Evolutionary conservation across 2,113 vertebrate genomes (phyloP).

Genomic region (Channa argus): DNA sequence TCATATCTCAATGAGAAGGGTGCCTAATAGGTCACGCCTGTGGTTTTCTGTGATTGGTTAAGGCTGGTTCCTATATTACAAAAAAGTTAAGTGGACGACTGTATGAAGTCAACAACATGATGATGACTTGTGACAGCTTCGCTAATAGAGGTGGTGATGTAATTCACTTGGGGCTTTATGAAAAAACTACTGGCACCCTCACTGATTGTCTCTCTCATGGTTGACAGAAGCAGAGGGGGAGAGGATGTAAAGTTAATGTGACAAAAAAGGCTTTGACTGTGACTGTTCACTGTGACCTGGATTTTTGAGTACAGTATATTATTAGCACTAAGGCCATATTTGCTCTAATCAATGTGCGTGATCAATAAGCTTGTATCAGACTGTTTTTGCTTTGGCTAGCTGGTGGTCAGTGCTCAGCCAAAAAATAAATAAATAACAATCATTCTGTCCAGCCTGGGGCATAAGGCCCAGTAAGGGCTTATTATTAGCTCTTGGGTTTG

Average conservation of each 20-base stretch:
- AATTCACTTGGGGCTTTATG: constrained; percentile 70
- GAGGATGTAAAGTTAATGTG: constrained; percentile 36
- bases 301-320: not conserved
- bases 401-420: constrained; percentile 46
- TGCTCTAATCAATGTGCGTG: constrained; percentile 59
- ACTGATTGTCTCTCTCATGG: constrained; percentile 62
- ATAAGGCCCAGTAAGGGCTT: constrained; percentile 31
- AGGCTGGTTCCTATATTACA: constrained; percentile 59
- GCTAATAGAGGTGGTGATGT: constrained; percentile 73
- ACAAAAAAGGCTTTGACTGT: constrained; percentile 48
- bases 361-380: constrained; percentile 69
- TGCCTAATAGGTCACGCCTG: constrained; percentile 29
- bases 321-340: constrained; percentile 10
- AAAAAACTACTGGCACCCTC: constrained; percentile 69
- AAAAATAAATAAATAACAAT: constrained; percentile 24
- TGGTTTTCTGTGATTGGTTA: constrained; percentile 37
- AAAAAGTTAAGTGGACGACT: constrained; percentile 50
- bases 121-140: constrained; percentile 62
- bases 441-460: constrained; percentile 36
- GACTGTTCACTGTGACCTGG: constrained; percentile 13
- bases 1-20: constrained; percentile 5
- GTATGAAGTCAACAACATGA: constrained; percentile 60
- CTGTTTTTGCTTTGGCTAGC: constrained; percentile 48
- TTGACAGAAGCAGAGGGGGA: constrained; percentile 29
- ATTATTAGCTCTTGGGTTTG: constrained; percentile 48